These are phyloP conservation scores for Crotalus adamanteus DNA, from an alignment of 2,797 vertebrate genomes.

Conservation along the genomic window DNA sequence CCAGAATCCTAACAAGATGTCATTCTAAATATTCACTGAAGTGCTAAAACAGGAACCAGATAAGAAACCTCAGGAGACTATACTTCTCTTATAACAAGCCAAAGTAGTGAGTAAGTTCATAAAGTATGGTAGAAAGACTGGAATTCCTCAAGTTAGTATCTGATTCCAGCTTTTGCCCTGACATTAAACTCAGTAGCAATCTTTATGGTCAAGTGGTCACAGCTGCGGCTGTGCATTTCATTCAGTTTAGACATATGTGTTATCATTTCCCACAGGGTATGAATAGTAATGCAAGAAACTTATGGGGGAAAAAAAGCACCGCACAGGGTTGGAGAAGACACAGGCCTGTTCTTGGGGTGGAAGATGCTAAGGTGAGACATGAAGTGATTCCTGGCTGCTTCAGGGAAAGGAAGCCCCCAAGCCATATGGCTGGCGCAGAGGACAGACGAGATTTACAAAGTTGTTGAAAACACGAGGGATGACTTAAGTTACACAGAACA, in stretches of 20 bases:
- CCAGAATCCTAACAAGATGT: background rate
- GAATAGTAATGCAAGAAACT: constrained; percentile 26
- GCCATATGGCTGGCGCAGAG: constrained; percentile 11
- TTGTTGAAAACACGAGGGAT: constrained; percentile 8
- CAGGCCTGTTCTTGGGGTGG: constrained; percentile 4
- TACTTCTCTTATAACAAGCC: background rate
- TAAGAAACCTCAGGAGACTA: background rate
- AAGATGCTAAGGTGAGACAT: constrained; percentile 14
- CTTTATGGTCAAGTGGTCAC: constrained; percentile 12
- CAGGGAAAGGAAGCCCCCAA: constrained; percentile 3
- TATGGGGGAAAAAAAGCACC: background rate
- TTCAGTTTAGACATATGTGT: constrained; percentile 24
- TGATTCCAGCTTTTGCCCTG: constrained; percentile 14
- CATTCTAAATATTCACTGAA: background rate
- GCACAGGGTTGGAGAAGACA: constrained; percentile 11
- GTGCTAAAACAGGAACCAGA: background rate
- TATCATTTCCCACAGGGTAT: background rate
- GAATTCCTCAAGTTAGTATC: background rate
- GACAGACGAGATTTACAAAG: constrained; percentile 8
- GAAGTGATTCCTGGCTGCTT: constrained; percentile 14
- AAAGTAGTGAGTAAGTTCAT: background rate
- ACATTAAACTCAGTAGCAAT: constrained; percentile 20
- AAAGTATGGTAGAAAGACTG: background rate
- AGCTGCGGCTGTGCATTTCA: background rate
- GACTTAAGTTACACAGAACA: constrained; percentile 25